Evolutionary conservation across 1,140 invertebrate genomes (phyloP).

Genomic region (Sitobion miscanthi): DNA sequence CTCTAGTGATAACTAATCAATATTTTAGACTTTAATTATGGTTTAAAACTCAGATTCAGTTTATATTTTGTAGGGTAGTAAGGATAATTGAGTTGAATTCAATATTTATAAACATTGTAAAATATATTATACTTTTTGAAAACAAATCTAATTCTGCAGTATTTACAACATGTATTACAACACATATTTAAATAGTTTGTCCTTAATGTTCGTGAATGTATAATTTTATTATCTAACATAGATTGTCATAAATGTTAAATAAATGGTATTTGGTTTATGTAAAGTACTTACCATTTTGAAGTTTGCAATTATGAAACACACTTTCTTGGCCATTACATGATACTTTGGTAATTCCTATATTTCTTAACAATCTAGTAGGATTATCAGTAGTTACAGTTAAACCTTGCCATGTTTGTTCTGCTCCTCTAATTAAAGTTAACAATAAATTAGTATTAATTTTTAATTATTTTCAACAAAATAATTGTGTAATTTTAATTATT

Average conservation of each 20-base stretch:
- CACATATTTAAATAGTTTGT: neutral
- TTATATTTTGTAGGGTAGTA: neutral
- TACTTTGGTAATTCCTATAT: conserved; percentile 62
- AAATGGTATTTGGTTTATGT: neutral
- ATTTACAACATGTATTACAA: neutral
- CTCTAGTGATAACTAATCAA: neutral
- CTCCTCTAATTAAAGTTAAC: conserved; percentile 64
- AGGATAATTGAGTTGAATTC: neutral
- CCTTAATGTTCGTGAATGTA: neutral
- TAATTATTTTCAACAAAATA: neutral
- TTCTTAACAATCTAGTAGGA: conserved; percentile 53
- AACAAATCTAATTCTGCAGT: neutral
- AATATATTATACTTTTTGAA: too few species aligned
- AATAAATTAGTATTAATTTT: conserved; percentile 55
- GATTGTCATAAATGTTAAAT: neutral
- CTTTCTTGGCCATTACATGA: conserved; percentile 66
- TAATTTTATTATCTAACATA: neutral
- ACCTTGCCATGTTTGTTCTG: conserved; percentile 67
- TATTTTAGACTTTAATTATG: neutral
- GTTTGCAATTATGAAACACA: conserved; percentile 65
- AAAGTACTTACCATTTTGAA: conserved; percentile 58
- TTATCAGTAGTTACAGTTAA: conserved; percentile 59
- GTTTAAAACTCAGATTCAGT: neutral
- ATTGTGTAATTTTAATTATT: neutral
- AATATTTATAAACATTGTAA: neutral